phyloP scores from a whole-genome alignment of 2,888 invertebrate species.

The Nymphalis c-album region DNA sequence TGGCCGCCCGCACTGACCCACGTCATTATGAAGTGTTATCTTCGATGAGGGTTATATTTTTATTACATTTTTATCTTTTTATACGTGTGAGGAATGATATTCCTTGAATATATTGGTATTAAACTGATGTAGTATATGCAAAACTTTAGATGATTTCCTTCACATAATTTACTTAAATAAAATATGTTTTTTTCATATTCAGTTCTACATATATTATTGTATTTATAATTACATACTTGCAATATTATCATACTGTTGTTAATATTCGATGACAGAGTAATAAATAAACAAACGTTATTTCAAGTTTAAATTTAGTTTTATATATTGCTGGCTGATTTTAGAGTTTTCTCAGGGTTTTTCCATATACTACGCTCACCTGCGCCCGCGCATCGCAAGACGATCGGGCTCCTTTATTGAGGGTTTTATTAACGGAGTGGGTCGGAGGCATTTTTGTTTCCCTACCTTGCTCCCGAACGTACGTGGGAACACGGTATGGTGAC shows the following conservation, averaged over 20 bases:
- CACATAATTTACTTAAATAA: not conserved
- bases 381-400: constrained; percentile 65
- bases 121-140: constrained; percentile 56
- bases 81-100: constrained; percentile 75
- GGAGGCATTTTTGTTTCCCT: constrained; percentile 69
- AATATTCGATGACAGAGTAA: no score
- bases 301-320: not conserved
- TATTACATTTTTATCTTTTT: constrained; percentile 62
- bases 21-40: constrained; percentile 79
- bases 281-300: not conserved
- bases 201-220: no score
- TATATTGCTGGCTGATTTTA: not conserved
- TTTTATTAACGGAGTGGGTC: constrained; percentile 68
- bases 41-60: constrained; percentile 78
- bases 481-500: constrained; percentile 71
- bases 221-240: no score
- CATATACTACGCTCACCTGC: constrained; percentile 56
- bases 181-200: not conserved
- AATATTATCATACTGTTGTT: no score
- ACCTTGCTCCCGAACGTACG: constrained; percentile 64
- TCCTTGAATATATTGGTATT: constrained; percentile 72
- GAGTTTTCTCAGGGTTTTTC: constrained; percentile 43
- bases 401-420: constrained; percentile 70
- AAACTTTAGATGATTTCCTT: constrained; percentile 28
- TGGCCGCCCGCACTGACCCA: constrained; percentile 77